Evolutionary conservation across 2,797 vertebrate genomes (phyloP).

Genomic region (Chaetodon trifasciatus): DNA sequence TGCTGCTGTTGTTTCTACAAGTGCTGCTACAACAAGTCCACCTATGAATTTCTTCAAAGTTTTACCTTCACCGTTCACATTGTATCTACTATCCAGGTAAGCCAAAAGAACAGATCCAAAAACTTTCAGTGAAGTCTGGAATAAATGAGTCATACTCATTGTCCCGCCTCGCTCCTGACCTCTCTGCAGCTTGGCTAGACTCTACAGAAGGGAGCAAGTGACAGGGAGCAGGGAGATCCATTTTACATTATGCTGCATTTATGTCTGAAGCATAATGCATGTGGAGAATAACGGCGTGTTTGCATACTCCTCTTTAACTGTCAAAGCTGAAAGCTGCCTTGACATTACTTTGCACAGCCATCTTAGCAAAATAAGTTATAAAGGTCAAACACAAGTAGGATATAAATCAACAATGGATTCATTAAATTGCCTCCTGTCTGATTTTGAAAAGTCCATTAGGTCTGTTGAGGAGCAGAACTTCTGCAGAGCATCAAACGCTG

Average conservation of each 20-base stretch:
- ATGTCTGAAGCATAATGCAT: conserved; percentile 6
- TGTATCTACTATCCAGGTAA: neutral
- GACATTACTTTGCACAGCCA: neutral
- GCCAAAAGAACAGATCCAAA: neutral
- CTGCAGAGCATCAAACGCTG: neutral
- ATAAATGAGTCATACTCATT: conserved; percentile 7
- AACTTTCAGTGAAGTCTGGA: neutral
- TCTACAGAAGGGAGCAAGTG: conserved; percentile 14
- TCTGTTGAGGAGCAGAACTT: neutral
- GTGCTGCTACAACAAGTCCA: neutral
- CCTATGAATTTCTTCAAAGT: neutral
- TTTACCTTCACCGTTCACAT: neutral
- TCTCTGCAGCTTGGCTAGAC: conserved; percentile 25
- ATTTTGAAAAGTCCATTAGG: neutral
- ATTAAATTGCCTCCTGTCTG: neutral
- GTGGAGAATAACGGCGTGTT: neutral
- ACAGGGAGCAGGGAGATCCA: conserved; percentile 17
- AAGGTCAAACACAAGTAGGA: neutral
- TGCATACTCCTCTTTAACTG: neutral
- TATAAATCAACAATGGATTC: neutral
- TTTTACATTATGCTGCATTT: conserved; percentile 40
- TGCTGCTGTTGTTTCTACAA: neutral
- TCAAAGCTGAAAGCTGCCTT: neutral
- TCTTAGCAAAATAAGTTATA: neutral
- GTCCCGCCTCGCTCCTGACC: conserved; percentile 3